Percentiles rank a stretch among this genome's conserved stretches.
phyloP scores from a whole-genome alignment of 2,888 invertebrate genomes.

The Lochmaea crataegi region DNA sequence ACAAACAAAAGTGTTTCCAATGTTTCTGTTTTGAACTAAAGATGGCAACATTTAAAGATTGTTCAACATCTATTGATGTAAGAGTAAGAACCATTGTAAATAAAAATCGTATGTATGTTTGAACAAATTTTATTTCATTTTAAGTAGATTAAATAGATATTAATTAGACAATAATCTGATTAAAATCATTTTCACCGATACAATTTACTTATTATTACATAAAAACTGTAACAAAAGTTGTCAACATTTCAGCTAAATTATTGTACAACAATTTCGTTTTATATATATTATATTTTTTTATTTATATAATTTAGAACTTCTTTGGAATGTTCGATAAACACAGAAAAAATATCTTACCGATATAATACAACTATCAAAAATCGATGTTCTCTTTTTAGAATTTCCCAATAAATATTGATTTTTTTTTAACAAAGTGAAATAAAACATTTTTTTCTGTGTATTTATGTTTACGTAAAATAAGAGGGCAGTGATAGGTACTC shows the following conservation, averaged over 20 bases:
- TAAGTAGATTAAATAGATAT: slow-evolving; percentile 6
- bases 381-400: background rate
- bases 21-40: background rate
- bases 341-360: slow-evolving; percentile 7
- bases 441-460: slow-evolving; percentile 14
- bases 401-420: background rate
- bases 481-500: slow-evolving; percentile 35
- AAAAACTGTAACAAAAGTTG: background rate
- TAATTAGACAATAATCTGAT: background rate
- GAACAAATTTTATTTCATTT: background rate
- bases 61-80: too few species aligned
- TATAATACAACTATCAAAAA: background rate
- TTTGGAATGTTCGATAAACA: slow-evolving; percentile 29
- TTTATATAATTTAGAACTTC: slow-evolving; percentile 23
- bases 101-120: background rate
- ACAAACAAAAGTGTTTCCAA: background rate
- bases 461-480: background rate
- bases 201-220: slow-evolving; percentile 9
- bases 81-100: background rate
- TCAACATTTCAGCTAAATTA: too few species aligned
- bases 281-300: slow-evolving; percentile 1
- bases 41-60: too few species aligned
- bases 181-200: background rate
- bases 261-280: slow-evolving; percentile 35
- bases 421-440: background rate